Conservation (phyloP, 64 coral and sea anemone genomes). For the Actinia tenebrosa region DNA sequence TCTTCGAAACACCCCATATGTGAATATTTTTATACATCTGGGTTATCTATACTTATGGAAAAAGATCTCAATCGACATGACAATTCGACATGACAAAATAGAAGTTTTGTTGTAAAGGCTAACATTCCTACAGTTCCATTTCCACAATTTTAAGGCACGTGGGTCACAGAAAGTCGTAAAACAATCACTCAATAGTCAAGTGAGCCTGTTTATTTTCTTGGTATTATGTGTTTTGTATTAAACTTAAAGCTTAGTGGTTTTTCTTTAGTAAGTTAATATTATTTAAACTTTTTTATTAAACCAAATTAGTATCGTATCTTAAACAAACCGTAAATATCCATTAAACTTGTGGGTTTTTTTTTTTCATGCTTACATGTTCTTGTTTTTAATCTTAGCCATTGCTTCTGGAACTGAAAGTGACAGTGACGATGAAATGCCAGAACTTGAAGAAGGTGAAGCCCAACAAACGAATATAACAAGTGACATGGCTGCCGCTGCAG, state of each 20-base stretch:
- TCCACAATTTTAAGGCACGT: not conserved
- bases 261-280: no score
- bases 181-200: not conserved
- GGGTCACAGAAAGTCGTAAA: not conserved
- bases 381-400: constrained; percentile 12
- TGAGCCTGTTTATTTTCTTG: no score
- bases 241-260: no score
- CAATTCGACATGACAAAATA: no score
- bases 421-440: constrained; percentile 95
- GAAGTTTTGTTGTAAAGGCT: no score
- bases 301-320: no score
- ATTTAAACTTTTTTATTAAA: no score
- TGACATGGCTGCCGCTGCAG: constrained; percentile 79
- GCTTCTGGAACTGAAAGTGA: constrained; percentile 97
- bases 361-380: not conserved
- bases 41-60: no score
- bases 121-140: not conserved
- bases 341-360: not conserved
- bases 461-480: constrained; percentile 43
- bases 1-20: not conserved
- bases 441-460: constrained; percentile 71
- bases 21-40: not conserved
- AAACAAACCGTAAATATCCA: not conserved
- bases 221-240: no score
- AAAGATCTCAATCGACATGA: no score